phyloP scores from a whole-genome alignment of 2,888 invertebrate genomes.

The Labia minor region DNA sequence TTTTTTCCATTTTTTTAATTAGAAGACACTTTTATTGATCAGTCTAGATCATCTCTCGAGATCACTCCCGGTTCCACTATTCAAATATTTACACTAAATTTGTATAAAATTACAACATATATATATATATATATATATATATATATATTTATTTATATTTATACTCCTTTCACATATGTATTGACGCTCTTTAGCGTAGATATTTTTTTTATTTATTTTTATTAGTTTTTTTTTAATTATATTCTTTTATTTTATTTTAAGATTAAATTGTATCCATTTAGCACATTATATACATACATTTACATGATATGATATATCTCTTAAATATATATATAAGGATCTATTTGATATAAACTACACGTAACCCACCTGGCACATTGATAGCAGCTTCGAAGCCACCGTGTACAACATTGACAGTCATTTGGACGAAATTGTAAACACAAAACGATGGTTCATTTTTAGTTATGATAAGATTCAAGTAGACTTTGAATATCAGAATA shows the following conservation, averaged over 20 bases:
- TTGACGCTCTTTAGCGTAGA: neutral
- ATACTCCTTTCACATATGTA: neutral
- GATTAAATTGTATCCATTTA: too few relatives aligned
- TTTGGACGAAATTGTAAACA: slow-evolving; percentile 13
- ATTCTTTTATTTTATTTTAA: too few relatives aligned
- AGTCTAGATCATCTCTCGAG: neutral
- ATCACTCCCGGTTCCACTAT: neutral
- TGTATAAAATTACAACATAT: slow-evolving; percentile 1
- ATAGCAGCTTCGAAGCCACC: neutral
- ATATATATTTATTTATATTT: neutral
- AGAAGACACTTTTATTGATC: slow-evolving; percentile 4
- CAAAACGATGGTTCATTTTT: neutral
- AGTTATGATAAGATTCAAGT: neutral
- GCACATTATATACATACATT: neutral
- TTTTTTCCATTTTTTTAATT: too few relatives aligned
- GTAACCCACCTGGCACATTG: slow-evolving; percentile 4
- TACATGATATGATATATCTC: neutral
- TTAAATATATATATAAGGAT: slow-evolving; percentile 3
- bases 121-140: neutral
- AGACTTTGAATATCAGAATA: neutral
- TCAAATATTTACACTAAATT: neutral
- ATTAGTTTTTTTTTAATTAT: too few relatives aligned
- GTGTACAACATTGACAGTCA: neutral
- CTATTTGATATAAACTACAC: neutral
- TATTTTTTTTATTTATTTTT: neutral